A percentile compares a stretch with the other conserved stretches of the same genome.
Conservation (phyloP, 2,113 vertebrate genomes). For the Noturus placidus region DNA sequence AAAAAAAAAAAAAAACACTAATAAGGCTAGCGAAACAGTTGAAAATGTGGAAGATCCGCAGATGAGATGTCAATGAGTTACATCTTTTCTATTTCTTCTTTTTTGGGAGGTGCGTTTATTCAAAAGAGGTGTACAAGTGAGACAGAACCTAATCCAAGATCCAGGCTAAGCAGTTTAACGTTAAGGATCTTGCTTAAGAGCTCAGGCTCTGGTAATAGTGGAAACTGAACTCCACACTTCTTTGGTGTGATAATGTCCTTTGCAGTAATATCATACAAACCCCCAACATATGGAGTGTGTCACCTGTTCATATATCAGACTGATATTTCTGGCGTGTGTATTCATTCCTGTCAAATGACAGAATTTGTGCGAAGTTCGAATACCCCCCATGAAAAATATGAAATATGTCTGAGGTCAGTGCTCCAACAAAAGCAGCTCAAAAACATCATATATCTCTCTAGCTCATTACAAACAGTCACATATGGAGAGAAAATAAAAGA, state of each 20-base stretch:
- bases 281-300: neutral
- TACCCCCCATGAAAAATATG: neutral
- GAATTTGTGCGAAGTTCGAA: neutral
- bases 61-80: neutral
- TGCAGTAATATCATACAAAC: neutral
- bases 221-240: neutral
- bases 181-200: neutral
- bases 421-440: neutral
- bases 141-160: neutral
- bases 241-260: neutral
- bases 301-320: neutral
- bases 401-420: neutral
- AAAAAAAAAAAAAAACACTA: neutral
- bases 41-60: neutral
- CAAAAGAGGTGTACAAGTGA: neutral
- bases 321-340: neutral
- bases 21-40: neutral
- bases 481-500: neutral
- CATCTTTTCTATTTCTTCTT: neutral
- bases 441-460: neutral
- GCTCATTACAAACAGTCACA: neutral
- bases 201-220: neutral
- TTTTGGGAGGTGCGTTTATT: neutral
- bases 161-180: neutral
- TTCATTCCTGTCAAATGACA: neutral